phyloP scores from a whole-genome alignment of 2,797 vertebrate species.

The Chloroceryle inda region DNA sequence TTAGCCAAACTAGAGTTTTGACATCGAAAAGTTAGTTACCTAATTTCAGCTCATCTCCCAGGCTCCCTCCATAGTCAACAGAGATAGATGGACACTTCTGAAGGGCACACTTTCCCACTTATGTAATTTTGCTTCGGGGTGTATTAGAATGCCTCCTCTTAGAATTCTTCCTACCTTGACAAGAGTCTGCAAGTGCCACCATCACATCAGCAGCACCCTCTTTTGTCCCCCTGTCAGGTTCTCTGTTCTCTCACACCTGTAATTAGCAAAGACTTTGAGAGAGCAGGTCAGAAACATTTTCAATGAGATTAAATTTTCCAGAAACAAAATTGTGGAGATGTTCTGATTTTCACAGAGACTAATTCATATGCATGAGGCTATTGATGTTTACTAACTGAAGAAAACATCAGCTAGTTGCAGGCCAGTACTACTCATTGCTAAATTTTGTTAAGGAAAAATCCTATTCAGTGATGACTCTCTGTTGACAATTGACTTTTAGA shows the following conservation, averaged over 20 bases:
- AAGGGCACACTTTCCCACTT: neutral
- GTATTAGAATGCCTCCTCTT: neutral
- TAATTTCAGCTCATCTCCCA: neutral
- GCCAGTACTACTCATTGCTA: neutral
- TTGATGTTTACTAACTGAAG: slow-evolving; percentile 16
- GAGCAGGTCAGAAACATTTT: neutral
- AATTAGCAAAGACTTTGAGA: neutral
- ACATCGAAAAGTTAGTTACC: neutral
- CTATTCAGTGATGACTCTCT: neutral
- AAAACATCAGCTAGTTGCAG: neutral
- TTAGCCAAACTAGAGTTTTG: neutral
- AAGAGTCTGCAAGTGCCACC: neutral
- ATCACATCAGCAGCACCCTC: neutral
- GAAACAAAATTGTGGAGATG: neutral
- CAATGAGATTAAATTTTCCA: neutral
- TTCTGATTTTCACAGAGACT: slow-evolving; percentile 6
- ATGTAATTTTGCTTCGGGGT: neutral
- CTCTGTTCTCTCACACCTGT: neutral
- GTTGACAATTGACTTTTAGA: slow-evolving; percentile 36
- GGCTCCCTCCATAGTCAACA: neutral
- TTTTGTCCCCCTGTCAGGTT: neutral
- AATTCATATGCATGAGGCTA: neutral
- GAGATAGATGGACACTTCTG: neutral
- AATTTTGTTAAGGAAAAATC: neutral
- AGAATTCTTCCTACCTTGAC: neutral